Evolutionary conservation across 64 coral and sea anemone species (phyloP).

Genomic region (Stichodactyla mertensii): DNA sequence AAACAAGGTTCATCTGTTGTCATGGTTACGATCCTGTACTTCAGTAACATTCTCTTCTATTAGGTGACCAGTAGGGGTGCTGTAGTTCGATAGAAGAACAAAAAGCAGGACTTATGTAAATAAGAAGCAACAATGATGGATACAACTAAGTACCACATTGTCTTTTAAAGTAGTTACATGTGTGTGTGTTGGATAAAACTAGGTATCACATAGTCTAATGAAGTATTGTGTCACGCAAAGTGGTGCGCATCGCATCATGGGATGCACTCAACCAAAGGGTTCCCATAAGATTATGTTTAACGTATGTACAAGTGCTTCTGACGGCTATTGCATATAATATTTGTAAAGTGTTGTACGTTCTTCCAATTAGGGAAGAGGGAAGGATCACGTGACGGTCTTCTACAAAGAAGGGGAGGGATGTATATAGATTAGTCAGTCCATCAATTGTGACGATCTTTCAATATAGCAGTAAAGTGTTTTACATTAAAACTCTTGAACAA

Average conservation of each 20-base stretch:
- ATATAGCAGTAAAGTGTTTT: background rate
- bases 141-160: no score
- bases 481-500: background rate
- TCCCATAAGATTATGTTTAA: no score
- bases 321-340: no score
- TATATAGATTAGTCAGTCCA: background rate
- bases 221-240: background rate
- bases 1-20: background rate
- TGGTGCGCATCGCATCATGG: background rate
- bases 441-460: background rate
- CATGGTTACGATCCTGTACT: background rate
- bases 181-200: no score
- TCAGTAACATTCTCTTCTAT: background rate
- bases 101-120: background rate
- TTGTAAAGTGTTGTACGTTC: background rate
- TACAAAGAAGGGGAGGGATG: constrained; percentile 3
- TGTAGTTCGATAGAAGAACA: background rate
- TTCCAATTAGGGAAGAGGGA: background rate
- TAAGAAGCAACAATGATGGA: no score
- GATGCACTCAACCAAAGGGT: background rate
- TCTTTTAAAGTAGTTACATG: no score
- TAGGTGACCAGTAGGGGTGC: background rate
- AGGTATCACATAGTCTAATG: no score
- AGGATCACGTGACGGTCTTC: background rate
- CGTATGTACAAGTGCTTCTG: no score